A percentile compares a stretch with the other conserved stretches of the same genome.
These are phyloP conservation scores for Spinibarbus caldwelli DNA, from an alignment of 2,797 vertebrate genomes.

Conservation along the genomic window DNA sequence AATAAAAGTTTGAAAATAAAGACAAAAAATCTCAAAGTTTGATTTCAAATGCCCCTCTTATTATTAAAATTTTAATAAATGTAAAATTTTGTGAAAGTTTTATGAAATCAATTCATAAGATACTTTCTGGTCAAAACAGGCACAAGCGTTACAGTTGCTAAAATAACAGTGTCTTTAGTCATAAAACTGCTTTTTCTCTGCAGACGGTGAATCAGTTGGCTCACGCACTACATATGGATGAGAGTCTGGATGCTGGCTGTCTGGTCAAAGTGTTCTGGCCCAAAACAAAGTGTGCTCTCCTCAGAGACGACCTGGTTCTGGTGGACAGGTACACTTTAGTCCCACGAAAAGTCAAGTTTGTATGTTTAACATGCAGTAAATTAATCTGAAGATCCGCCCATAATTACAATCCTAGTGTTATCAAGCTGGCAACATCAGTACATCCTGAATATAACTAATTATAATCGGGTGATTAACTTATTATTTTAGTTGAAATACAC, in stretches of 20 bases:
- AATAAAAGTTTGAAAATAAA: background rate
- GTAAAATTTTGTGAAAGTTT: background rate
- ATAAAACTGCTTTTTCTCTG: background rate
- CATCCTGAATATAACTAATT: background rate
- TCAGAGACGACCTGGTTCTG: slow-evolving; percentile 96
- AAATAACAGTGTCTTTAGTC: background rate
- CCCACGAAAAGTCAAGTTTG: too few species aligned
- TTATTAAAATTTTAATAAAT: background rate
- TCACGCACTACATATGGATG: slow-evolving; percentile 97
- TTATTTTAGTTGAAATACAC: too few species aligned
- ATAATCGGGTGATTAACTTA: background rate
- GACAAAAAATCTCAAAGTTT: background rate
- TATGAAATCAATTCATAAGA: background rate
- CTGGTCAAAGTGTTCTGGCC: slow-evolving; percentile 99
- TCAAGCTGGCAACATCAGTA: background rate
- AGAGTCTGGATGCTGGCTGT: slow-evolving; percentile 93
- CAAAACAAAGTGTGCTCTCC: slow-evolving; percentile 95
- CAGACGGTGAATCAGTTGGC: slow-evolving; percentile 98
- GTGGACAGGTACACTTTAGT: slow-evolving; percentile 88
- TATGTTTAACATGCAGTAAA: background rate
- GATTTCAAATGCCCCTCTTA: background rate
- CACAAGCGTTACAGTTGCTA: background rate
- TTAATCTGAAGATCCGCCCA: background rate
- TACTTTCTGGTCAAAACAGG: too few species aligned
- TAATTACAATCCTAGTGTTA: background rate